A percentile compares a stretch with the other conserved stretches of the same genome.
These are phyloP conservation scores for Pyrrhosoma nymphula DNA, from an alignment of 2,888 invertebrate species.

Conservation along the genomic window DNA sequence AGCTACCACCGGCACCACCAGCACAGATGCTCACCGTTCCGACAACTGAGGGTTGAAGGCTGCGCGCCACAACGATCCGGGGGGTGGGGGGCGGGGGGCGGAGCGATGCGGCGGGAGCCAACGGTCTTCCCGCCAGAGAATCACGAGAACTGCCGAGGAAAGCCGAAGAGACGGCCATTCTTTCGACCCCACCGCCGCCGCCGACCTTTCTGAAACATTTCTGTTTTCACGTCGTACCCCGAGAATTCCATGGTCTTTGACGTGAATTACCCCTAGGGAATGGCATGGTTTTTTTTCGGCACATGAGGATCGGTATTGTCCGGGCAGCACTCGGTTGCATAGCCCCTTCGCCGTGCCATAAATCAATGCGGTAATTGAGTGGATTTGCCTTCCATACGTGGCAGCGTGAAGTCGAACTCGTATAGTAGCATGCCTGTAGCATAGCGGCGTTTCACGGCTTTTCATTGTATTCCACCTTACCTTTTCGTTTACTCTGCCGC, in stretches of 20 bases:
- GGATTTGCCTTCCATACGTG: not conserved
- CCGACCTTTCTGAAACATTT: not conserved
- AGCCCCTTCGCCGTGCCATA: not conserved
- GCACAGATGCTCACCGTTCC: conserved; percentile 20
- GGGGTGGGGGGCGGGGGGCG: not conserved
- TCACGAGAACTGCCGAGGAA: conserved; percentile 26
- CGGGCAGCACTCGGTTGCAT: not conserved
- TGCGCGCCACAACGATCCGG: not conserved
- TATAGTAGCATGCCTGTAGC: no score
- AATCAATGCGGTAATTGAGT: not conserved
- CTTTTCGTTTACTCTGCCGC: no score
- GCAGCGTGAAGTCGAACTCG: no score
- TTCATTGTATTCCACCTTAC: no score
- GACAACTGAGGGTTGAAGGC: conserved; percentile 15
- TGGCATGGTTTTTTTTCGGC: not conserved
- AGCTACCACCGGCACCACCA: not conserved
- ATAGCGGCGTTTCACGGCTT: no score
- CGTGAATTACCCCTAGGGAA: not conserved
- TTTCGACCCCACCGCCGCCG: not conserved
- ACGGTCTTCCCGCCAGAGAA: conserved; percentile 55
- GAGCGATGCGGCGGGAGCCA: not conserved
- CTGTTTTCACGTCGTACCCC: not conserved
- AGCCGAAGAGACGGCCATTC: conserved; percentile 49
- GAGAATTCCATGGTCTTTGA: not conserved
- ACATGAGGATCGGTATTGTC: not conserved